These are phyloP conservation scores for Alethe diademata DNA, from an alignment of 2,113 vertebrate species.

Conservation along the genomic window DNA sequence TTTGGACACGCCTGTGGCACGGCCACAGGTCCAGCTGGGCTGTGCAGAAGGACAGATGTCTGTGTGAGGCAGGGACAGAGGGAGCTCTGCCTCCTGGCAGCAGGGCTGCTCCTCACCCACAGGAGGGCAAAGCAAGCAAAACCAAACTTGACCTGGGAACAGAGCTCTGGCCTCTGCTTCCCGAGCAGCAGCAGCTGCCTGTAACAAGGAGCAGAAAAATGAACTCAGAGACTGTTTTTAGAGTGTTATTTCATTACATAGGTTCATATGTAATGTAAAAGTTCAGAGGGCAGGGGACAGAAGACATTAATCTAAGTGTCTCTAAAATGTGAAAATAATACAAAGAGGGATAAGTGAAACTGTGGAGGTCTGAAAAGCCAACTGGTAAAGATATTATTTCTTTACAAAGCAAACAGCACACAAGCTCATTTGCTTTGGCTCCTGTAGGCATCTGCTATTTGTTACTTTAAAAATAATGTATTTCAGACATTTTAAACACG, in stretches of 20 bases:
- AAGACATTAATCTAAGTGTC: neutral
- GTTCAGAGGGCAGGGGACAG: neutral
- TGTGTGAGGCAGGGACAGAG: neutral
- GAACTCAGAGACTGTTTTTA: neutral
- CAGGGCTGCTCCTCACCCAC: neutral
- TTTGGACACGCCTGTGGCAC: neutral
- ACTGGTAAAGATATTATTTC: neutral
- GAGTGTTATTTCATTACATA: neutral
- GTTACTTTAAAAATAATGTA: slow-evolving; percentile 17
- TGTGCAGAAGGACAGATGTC: neutral
- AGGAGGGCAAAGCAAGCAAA: neutral
- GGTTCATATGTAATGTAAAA: neutral
- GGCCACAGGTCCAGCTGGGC: neutral
- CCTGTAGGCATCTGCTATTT: slow-evolving; percentile 17
- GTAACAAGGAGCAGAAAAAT: neutral
- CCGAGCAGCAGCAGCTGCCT: neutral
- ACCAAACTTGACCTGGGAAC: neutral
- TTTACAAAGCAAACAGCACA: slow-evolving; percentile 41
- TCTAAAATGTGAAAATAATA: slow-evolving; percentile 2
- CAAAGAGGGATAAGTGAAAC: neutral
- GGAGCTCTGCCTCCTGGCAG: neutral
- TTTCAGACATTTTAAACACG: slow-evolving; percentile 30
- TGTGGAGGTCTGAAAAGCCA: neutral
- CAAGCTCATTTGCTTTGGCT: neutral
- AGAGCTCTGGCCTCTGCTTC: neutral